Evolutionary conservation across 2,797 vertebrate species (phyloP).

Genomic region (Pangasius mekongensis): DNA sequence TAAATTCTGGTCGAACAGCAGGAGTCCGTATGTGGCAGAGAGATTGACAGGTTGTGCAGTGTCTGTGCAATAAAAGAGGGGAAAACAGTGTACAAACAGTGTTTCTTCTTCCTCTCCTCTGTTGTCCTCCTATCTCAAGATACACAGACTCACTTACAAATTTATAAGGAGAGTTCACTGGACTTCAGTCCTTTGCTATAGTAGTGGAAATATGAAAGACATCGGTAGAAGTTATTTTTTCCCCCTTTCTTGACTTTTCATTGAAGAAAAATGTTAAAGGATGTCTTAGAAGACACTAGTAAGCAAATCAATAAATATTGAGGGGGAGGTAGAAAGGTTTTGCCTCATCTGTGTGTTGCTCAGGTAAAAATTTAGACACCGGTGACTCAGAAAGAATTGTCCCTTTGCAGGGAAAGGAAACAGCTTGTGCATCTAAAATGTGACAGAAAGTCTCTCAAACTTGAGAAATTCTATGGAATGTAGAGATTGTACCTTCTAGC

Average conservation of each 20-base stretch:
- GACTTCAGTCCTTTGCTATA: slow-evolving; percentile 50
- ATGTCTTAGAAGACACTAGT: slow-evolving; percentile 39
- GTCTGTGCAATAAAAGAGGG: slow-evolving; percentile 50
- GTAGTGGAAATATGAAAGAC: slow-evolving; percentile 52
- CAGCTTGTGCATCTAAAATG: slow-evolving; percentile 16
- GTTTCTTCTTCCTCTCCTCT: slow-evolving; percentile 44
- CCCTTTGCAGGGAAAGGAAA: background rate
- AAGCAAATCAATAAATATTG: slow-evolving; percentile 45
- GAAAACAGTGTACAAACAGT: slow-evolving; percentile 46
- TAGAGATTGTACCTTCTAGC: slow-evolving; percentile 42
- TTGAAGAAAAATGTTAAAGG: slow-evolving; percentile 49
- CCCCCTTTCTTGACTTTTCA: slow-evolving; percentile 7
- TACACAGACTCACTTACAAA: slow-evolving; percentile 46
- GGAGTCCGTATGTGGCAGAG: slow-evolving; percentile 25
- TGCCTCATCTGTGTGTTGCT: slow-evolving; percentile 9
- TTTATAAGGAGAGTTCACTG: slow-evolving; percentile 45
- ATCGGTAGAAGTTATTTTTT: background rate
- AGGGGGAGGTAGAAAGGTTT: slow-evolving; percentile 16
- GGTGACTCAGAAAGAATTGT: slow-evolving; percentile 3
- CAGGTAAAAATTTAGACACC: slow-evolving; percentile 26
- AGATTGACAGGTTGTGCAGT: slow-evolving; percentile 46
- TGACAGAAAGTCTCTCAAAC: slow-evolving; percentile 30
- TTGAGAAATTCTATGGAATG: slow-evolving; percentile 18
- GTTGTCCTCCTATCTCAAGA: slow-evolving; percentile 45
- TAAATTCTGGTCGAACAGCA: slow-evolving; percentile 49